Evolutionary conservation across 2,888 invertebrate species (phyloP).

Genomic region (Lamellibrachia satsuma): DNA sequence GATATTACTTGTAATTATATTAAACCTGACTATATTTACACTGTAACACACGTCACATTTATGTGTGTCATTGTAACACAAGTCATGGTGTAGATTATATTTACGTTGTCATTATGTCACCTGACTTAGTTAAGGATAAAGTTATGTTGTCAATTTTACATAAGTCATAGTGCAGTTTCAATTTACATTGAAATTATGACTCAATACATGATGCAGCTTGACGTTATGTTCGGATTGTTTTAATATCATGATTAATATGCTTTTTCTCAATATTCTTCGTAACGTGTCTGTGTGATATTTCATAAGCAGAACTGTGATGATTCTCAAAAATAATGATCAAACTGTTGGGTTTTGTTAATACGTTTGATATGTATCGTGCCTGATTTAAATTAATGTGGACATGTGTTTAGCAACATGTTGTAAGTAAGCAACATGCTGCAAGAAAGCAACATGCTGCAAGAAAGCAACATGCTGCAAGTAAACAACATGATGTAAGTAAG

Average conservation of each 20-base stretch:
- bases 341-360: not conserved
- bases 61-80: not conserved
- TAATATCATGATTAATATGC: not conserved
- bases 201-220: not conserved
- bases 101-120: not conserved
- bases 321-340: not conserved
- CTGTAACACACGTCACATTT: not conserved
- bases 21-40: not conserved
- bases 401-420: not conserved
- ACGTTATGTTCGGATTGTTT: not conserved
- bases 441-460: too few relatives aligned
- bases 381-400: not conserved
- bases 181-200: not conserved
- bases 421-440: not conserved
- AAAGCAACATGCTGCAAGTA: too few relatives aligned
- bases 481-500: too few relatives aligned
- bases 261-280: not conserved
- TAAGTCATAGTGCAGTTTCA: not conserved
- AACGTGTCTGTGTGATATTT: not conserved
- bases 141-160: slow-evolving; percentile 8
- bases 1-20: not conserved
- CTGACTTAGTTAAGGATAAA: not conserved
- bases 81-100: not conserved
- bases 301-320: not conserved
- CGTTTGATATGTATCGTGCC: not conserved